A percentile compares a stretch with the other conserved stretches of the same genome.
Conservation (phyloP, 2,113 vertebrate genomes). For the Bagarius yarrelli region DNA sequence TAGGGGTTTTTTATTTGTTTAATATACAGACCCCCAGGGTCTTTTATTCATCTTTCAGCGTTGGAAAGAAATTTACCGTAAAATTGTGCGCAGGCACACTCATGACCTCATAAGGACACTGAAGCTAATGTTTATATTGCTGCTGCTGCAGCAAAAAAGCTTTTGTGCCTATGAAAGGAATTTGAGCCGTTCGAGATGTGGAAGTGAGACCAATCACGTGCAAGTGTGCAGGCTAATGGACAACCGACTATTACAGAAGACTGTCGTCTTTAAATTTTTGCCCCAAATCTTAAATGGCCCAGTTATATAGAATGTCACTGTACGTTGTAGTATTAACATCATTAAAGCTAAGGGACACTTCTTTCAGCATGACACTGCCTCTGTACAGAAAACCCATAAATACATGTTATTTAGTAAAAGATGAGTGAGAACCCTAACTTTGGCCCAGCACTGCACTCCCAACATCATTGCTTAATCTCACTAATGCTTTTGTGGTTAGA, state of each 20-base stretch:
- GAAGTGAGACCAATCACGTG: neutral
- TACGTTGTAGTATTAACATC: neutral
- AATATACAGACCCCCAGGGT: neutral
- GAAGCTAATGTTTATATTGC: slow-evolving; percentile 15
- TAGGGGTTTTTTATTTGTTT: neutral
- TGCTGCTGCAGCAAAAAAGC: neutral
- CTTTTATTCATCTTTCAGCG: neutral
- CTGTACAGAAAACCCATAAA: too few relatives aligned
- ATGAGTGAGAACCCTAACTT: neutral
- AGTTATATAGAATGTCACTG: too few relatives aligned
- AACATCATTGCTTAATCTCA: neutral
- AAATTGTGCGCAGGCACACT: slow-evolving; percentile 2
- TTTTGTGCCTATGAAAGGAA: slow-evolving; percentile 27
- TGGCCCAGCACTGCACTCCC: neutral
- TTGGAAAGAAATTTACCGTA: slow-evolving; percentile 22
- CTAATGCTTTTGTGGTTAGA: neutral
- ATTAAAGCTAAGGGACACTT: too few relatives aligned
- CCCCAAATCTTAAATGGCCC: neutral
- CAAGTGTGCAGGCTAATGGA: neutral
- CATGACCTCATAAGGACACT: slow-evolving; percentile 16
- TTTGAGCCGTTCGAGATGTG: neutral
- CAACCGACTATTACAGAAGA: neutral
- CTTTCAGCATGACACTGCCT: too few relatives aligned
- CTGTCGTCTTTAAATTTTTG: neutral
- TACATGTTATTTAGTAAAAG: too few relatives aligned